A percentile compares a stretch with the other conserved stretches of the same genome.
These are phyloP conservation scores for Mesocentrotus franciscanus DNA, from an alignment of 53 echinoderm and acorn worm genomes.

Conservation along the genomic window DNA sequence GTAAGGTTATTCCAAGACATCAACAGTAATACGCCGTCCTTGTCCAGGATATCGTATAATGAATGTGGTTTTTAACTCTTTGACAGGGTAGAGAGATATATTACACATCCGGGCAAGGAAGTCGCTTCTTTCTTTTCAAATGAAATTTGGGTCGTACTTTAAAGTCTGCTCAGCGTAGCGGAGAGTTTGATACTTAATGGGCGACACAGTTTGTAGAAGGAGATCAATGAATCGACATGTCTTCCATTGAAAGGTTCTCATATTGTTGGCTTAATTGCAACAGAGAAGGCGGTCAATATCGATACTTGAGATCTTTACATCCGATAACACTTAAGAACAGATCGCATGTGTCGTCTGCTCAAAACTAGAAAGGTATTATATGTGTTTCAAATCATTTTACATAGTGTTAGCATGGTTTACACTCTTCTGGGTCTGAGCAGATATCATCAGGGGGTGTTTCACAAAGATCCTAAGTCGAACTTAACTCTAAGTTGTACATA, in stretches of 20 bases:
- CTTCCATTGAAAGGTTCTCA: not conserved
- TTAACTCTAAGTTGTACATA: no score
- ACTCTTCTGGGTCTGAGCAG: no score
- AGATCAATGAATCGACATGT: conserved; percentile 49
- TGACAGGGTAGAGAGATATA: not conserved
- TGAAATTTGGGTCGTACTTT: conserved; percentile 13
- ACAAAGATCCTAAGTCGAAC: no score
- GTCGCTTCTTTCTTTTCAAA: not conserved
- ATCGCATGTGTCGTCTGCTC: not conserved
- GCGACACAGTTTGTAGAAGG: conserved; percentile 51
- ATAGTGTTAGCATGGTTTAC: no score
- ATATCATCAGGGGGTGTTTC: no score
- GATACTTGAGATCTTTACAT: conserved; percentile 44
- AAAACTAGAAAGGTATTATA: no score
- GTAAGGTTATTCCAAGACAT: not conserved
- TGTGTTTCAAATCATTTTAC: no score
- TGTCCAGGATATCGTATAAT: not conserved
- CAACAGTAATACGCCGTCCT: not conserved
- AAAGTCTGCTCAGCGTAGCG: conserved; percentile 33
- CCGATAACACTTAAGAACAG: conserved; percentile 33
- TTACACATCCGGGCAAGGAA: not conserved
- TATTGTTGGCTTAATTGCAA: conserved; percentile 45
- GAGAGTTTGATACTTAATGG: conserved; percentile 39
- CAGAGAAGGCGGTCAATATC: conserved; percentile 49
- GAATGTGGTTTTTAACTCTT: not conserved